Conservation (phyloP, 2,888 invertebrate genomes). For the Sipha maydis region DNA sequence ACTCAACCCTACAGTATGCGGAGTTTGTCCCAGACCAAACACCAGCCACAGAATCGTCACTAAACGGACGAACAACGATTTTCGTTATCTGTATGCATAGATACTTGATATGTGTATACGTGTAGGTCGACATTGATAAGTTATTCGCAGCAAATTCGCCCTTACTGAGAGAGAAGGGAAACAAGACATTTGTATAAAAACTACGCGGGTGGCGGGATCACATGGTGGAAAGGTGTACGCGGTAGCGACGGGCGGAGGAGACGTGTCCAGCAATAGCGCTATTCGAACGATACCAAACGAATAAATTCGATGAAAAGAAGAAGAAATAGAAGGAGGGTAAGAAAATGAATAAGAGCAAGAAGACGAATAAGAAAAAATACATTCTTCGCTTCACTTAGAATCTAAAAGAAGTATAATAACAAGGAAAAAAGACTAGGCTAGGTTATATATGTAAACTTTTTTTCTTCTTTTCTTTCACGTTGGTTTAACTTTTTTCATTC, state of each 20-base stretch:
- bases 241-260: not conserved
- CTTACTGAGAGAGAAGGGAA: not conserved
- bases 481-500: conserved; percentile 4
- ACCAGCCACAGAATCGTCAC: not conserved
- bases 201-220: not conserved
- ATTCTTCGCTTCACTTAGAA: too few species aligned
- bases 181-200: conserved; percentile 11
- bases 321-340: not conserved
- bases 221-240: not conserved
- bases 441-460: conserved; percentile 33
- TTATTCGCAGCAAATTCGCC: not conserved
- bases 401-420: too few species aligned
- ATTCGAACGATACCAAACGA: not conserved
- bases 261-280: conserved; percentile 2
- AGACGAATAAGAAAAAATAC: too few species aligned
- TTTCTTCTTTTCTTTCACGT: conserved; percentile 8
- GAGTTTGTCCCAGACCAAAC: not conserved
- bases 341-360: too few species aligned
- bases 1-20: too few species aligned
- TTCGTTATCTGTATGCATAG: conserved; percentile 14
- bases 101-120: not conserved
- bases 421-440: not conserved
- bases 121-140: conserved; percentile 17
- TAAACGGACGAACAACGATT: conserved; percentile 7
- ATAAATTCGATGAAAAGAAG: conserved; percentile 20